These are phyloP conservation scores for Leucosticte australis DNA, from an alignment of 2,113 vertebrate genomes.

Conservation along the genomic window DNA sequence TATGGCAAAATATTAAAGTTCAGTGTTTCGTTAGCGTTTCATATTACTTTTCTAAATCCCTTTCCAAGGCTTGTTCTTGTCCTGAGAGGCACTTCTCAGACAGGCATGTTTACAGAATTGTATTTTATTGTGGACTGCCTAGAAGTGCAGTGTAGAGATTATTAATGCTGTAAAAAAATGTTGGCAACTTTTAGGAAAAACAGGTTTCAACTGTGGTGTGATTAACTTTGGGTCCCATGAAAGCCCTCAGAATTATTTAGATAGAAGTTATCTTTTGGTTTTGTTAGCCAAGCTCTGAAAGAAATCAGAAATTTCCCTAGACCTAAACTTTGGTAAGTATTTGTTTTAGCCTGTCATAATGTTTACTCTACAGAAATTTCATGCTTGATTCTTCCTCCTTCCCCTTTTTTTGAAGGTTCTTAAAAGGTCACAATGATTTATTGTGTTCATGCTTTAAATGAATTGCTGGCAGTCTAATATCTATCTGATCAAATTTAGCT, in stretches of 20 bases:
- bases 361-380: background rate
- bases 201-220: background rate
- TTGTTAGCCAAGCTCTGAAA: background rate
- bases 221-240: background rate
- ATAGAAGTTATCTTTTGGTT: background rate
- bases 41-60: background rate
- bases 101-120: background rate
- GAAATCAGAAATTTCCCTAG: background rate
- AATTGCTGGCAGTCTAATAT: background rate
- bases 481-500: background rate
- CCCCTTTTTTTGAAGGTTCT: background rate
- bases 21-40: background rate
- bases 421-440: background rate
- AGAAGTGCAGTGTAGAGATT: background rate
- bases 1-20: background rate
- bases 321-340: background rate
- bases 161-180: background rate
- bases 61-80: background rate
- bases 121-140: background rate
- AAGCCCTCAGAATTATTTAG: background rate
- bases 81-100: background rate
- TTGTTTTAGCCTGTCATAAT: background rate
- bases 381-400: background rate
- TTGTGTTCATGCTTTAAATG: background rate
- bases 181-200: background rate